These are phyloP conservation scores for Ceyx melanurus DNA, from an alignment of 2,113 vertebrate genomes.

Conservation along the genomic window DNA sequence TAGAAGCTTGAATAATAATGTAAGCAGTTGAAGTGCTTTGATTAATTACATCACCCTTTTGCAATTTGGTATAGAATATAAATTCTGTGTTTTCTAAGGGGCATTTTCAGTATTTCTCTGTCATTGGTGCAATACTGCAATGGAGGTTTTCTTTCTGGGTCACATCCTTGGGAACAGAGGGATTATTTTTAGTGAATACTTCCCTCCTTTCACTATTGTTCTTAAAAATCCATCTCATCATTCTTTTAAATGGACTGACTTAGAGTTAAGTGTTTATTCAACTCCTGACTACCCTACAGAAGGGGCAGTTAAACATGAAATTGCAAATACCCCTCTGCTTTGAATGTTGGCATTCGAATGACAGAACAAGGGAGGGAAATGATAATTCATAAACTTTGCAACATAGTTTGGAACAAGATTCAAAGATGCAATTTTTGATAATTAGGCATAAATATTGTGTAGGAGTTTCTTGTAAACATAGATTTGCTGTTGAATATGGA, in stretches of 20 bases:
- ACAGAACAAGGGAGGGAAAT: neutral
- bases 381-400: neutral
- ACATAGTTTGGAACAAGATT: neutral
- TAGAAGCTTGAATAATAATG: constrained; percentile 65
- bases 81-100: constrained; percentile 41
- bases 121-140: neutral
- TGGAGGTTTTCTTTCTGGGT: neutral
- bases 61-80: constrained; percentile 46
- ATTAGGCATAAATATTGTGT: fast-evolving
- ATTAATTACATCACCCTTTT: constrained; percentile 54
- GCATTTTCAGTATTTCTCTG: constrained; percentile 55
- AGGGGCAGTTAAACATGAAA: neutral
- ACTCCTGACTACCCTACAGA: neutral
- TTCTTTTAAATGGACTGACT: neutral
- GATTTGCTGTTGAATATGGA: neutral
- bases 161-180: neutral
- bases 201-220: neutral
- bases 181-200: neutral
- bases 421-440: neutral
- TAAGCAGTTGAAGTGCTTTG: constrained; percentile 69
- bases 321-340: neutral
- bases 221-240: neutral
- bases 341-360: neutral
- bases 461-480: neutral
- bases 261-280: neutral